These are phyloP conservation scores for Bolborhynchus lineola DNA, from an alignment of 2,113 vertebrate genomes.

Conservation along the genomic window DNA sequence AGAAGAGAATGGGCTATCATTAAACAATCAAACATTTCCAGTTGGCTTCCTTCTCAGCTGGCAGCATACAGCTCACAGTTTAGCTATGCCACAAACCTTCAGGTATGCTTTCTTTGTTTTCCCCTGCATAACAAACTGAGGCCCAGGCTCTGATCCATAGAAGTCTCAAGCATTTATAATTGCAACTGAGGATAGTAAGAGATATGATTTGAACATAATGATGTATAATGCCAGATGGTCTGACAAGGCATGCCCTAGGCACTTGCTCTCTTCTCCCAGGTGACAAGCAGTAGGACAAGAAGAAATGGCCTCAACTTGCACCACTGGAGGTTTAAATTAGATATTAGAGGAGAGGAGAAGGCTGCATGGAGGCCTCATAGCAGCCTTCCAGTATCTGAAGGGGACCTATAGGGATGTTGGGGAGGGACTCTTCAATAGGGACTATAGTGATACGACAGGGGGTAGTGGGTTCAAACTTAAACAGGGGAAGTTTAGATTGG, in stretches of 20 bases:
- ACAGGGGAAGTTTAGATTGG: too few species aligned
- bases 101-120: background rate
- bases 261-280: background rate
- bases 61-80: conserved; percentile 6
- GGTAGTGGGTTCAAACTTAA: too few species aligned
- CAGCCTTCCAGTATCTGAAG: too few species aligned
- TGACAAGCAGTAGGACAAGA: background rate
- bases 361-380: too few species aligned
- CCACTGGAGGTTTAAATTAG: background rate
- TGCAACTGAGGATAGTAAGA: background rate
- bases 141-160: background rate
- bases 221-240: background rate
- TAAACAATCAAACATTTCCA: conserved; percentile 30
- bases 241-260: background rate
- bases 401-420: too few species aligned
- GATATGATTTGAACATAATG: background rate
- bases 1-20: conserved; percentile 28
- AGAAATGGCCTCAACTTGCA: background rate
- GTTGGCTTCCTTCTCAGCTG: conserved; percentile 8
- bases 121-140: background rate
- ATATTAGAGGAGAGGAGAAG: background rate
- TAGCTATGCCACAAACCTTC: background rate
- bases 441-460: too few species aligned
- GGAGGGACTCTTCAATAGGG: too few species aligned
- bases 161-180: background rate